These are phyloP conservation scores for Oreochromis mossambicus DNA, from an alignment of 2,797 vertebrate genomes.

Conservation along the genomic window DNA sequence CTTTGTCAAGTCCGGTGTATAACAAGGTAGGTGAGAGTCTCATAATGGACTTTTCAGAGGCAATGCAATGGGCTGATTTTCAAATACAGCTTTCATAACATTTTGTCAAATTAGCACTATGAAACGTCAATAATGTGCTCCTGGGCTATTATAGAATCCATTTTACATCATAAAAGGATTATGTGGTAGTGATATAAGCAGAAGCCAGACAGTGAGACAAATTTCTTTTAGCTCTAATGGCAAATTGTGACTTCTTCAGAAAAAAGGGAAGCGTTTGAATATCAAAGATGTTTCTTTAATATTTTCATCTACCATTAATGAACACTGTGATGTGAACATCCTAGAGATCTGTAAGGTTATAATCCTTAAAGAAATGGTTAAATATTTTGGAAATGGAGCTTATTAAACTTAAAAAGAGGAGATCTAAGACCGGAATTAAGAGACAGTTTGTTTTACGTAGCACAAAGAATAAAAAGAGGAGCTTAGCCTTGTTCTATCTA, in stretches of 20 bases:
- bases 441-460: not conserved
- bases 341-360: not conserved
- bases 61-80: not conserved
- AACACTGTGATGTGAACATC: not conserved
- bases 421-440: not conserved
- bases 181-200: not conserved
- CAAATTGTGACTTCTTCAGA: not conserved
- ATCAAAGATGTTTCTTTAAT: not conserved
- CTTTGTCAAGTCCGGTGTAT: slow-evolving; percentile 24
- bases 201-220: not conserved
- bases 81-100: slow-evolving; percentile 9
- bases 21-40: not conserved
- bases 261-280: not conserved
- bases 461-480: not conserved
- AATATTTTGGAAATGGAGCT: not conserved
- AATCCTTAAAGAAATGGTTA: not conserved
- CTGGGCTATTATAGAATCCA: slow-evolving; percentile 3
- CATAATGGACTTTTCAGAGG: slow-evolving; percentile 21
- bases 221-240: not conserved
- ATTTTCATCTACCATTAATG: not conserved
- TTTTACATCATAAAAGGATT: slow-evolving; percentile 5
- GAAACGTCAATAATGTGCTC: slow-evolving; percentile 22
- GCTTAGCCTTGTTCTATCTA: not conserved
- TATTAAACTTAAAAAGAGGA: not conserved
- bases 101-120: slow-evolving; percentile 4